A percentile compares a stretch with the other conserved stretches of the same genome.
Evolutionary conservation across 1,140 invertebrate genomes (phyloP).

Genomic region (Drosophila bocqueti): DNA sequence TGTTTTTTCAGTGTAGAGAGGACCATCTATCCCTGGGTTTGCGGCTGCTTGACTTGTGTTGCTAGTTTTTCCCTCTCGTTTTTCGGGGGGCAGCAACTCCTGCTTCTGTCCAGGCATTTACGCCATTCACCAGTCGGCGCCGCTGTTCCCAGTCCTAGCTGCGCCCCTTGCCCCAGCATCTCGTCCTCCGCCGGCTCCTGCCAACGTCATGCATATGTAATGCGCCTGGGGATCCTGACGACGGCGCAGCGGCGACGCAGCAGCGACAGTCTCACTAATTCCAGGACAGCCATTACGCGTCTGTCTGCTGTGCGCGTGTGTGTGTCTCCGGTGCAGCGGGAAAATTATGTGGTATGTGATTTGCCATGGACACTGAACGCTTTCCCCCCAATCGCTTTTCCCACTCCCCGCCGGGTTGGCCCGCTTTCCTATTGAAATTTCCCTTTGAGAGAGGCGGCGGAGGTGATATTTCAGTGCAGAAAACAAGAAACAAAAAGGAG

Average conservation of each 20-base stretch:
- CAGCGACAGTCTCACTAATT: constrained; percentile 68
- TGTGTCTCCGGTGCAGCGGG: constrained; percentile 66
- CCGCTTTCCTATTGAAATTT: constrained; percentile 57
- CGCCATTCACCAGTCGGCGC: constrained; percentile 59
- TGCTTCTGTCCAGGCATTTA: constrained; percentile 68
- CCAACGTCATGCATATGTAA: constrained; percentile 80
- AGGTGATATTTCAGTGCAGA: constrained; percentile 66
- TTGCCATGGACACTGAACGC: constrained; percentile 68
- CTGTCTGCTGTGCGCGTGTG: constrained; percentile 24
- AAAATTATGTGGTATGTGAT: constrained; percentile 83
- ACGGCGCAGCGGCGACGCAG: constrained; percentile 34
- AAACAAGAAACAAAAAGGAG: constrained; percentile 35
- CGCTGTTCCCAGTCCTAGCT: constrained; percentile 29
- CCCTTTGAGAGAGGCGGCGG: constrained; percentile 38
- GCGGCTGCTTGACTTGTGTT: constrained; percentile 54
- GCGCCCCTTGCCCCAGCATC: constrained; percentile 15
- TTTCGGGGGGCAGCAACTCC: constrained; percentile 10
- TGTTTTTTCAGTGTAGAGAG: constrained; percentile 8
- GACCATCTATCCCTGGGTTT: constrained; percentile 36
- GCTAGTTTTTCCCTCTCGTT: constrained; percentile 19
- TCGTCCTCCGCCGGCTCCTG: constrained; percentile 20
- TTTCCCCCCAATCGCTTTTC: constrained; percentile 33
- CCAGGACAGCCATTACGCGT: constrained; percentile 53
- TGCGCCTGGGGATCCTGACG: constrained; percentile 68
- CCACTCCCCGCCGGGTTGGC: constrained; percentile 15